phyloP scores from a whole-genome alignment of 2,113 vertebrate genomes.

The Anolis sagrei region DNA sequence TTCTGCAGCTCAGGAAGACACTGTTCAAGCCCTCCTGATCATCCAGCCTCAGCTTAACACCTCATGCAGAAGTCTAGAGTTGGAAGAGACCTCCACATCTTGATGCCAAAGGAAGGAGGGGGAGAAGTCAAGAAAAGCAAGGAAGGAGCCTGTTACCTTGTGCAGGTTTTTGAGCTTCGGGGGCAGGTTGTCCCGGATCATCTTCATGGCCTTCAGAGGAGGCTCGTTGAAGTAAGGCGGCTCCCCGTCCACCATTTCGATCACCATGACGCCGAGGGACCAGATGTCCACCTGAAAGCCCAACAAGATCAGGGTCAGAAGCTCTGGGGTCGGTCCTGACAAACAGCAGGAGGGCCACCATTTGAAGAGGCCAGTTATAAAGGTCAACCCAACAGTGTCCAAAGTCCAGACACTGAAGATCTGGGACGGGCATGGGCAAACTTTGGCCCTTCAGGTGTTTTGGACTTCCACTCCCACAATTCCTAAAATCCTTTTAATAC shows the following conservation, averaged over 20 bases:
- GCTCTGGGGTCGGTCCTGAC: too few relatives aligned
- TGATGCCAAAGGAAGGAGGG: background rate
- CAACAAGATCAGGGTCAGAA: background rate
- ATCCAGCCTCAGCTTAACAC: too few relatives aligned
- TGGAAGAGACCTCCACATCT: background rate
- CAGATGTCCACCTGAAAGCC: constrained; percentile 89
- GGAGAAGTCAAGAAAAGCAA: background rate
- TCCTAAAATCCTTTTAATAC: background rate
- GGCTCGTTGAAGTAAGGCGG: constrained; percentile 97
- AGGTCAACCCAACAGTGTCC: too few relatives aligned
- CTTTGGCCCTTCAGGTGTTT: too few relatives aligned
- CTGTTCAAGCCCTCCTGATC: too few relatives aligned
- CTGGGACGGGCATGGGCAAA: too few relatives aligned
- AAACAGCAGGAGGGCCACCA: background rate
- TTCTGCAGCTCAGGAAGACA: too few relatives aligned
- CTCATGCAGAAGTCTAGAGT: too few relatives aligned
- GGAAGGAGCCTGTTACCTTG: constrained; percentile 78
- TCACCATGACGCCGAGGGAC: constrained; percentile 97
- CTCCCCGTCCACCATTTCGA: constrained; percentile 97
- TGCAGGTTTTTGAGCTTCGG: constrained; percentile 94
- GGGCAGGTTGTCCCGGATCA: constrained; percentile 95
- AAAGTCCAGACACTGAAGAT: background rate
- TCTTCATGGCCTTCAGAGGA: constrained; percentile 96
- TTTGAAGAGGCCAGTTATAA: background rate
- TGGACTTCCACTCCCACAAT: too few relatives aligned